Evolutionary conservation across 1,140 invertebrate genomes (phyloP), one percentile per base, ranked within the genome.

Genomic region (Chironomus tepperi): DNA sequence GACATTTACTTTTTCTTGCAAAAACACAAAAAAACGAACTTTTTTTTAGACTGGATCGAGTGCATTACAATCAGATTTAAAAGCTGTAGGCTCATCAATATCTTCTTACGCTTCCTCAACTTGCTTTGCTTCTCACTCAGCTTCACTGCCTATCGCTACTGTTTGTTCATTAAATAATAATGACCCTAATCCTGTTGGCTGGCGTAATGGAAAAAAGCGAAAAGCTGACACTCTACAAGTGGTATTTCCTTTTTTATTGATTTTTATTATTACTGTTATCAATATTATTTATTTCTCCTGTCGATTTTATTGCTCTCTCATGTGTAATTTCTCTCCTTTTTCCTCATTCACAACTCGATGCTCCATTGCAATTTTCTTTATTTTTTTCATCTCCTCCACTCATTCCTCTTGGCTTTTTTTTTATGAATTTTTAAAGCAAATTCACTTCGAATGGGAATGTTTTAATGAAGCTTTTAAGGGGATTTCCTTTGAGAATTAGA

Each of bases 151-250:
- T 67, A n/a, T 70, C 65, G 18, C 65, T 8, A 70, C 18, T 70
- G 15, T 67, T 19, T 70, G 65, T 21, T 18, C 65, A 70, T 70
- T 70, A 70, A 70, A 70, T 70, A 70, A 18, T 16, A 70, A 70
- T 70, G 19, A 21, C 65, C 12, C 47, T 57, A 70, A 70, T 70
- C 16, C 65, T 18, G 65, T 70, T 70, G 65, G 65, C 10, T 19
- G 16, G 18, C 8, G 18, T 21, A 70, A 19, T 70, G 65, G 16
- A 70, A 70, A 70, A 70, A 70, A 70, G 16, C 16, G 16, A 19
- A 70, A 70, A 70, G 65, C 65, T 70, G 65, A 70, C 65, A 70
- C 18, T 6, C 65, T 70, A 70, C 65, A 70, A 70, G 65, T 70
- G 65, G 65, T 70, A 19, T 21, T 57, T 57, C 3, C 5, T 5